Percentiles rank a stretch among this genome's conserved stretches.
Conservation (phyloP, 2,888 invertebrate species). For the Pharmacophagus antenor region DNA sequence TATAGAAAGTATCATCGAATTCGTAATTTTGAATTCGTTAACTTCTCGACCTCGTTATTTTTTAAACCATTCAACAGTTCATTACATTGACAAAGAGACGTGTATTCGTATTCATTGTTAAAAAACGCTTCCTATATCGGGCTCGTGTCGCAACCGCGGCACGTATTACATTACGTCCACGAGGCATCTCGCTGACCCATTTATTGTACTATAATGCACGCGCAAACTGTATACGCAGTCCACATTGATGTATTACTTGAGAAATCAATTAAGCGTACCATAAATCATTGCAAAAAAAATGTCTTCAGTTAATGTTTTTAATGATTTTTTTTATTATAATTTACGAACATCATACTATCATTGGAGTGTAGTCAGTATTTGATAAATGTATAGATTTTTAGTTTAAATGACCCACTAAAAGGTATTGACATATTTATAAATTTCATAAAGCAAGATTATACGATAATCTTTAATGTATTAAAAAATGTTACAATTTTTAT, state of each 20-base stretch:
- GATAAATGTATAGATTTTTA: no score
- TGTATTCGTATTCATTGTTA: constrained; percentile 16
- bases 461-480: no score
- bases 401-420: no score
- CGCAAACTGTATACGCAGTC: constrained; percentile 6
- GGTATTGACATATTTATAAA: no score
- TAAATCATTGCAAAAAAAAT: not conserved
- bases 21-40: not conserved
- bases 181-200: constrained; percentile 37
- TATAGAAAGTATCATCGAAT: not conserved
- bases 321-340: not conserved
- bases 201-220: constrained; percentile 19
- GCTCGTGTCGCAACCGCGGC: constrained; percentile 34
- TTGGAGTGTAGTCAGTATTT: no score
- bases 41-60: not conserved
- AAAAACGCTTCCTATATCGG: constrained; percentile 29
- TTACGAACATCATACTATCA: no score
- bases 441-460: no score
- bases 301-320: not conserved
- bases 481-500: no score
- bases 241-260: not conserved
- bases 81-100: constrained; percentile 8
- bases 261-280: no score
- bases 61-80: not conserved
- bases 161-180: constrained; percentile 37